A percentile compares a stretch with the other conserved stretches of the same genome.
phyloP scores from a whole-genome alignment of 2,113 vertebrate genomes.

The Lathamus discolor region DNA sequence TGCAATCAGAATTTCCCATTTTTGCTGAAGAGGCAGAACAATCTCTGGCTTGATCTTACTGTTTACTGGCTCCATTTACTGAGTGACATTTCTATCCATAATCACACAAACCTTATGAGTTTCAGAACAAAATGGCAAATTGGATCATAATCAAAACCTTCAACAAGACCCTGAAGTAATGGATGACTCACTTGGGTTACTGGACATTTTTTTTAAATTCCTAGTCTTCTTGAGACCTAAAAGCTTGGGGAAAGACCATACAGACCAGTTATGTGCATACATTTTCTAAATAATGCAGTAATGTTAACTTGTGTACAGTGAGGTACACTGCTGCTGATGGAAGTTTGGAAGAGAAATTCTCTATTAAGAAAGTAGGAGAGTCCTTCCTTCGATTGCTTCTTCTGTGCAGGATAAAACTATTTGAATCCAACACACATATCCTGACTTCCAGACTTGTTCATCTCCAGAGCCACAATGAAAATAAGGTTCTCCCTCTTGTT shows the following conservation, averaged over 20 bases:
- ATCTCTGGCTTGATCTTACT: slow-evolving; percentile 3
- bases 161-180: neutral
- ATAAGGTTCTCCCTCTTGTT: neutral
- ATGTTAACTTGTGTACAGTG: neutral
- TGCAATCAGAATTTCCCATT: slow-evolving; percentile 12
- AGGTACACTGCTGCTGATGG: neutral
- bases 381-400: neutral
- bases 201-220: neutral
- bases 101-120: neutral
- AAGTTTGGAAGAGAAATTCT: neutral
- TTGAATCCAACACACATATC: neutral
- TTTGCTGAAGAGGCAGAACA: slow-evolving; percentile 41
- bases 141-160: neutral
- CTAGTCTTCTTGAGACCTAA: neutral
- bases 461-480: neutral
- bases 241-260: neutral
- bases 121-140: neutral
- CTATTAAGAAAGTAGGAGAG: neutral
- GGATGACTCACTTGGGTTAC: neutral
- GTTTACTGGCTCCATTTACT: neutral
- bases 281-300: neutral
- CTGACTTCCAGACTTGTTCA: neutral
- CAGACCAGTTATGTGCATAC: neutral
- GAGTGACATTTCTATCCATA: neutral
- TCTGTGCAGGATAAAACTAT: neutral